Base-by-base conservation (phyloP, 2,888 invertebrate genomes). In the Melanostoma mellinum region DNA sequence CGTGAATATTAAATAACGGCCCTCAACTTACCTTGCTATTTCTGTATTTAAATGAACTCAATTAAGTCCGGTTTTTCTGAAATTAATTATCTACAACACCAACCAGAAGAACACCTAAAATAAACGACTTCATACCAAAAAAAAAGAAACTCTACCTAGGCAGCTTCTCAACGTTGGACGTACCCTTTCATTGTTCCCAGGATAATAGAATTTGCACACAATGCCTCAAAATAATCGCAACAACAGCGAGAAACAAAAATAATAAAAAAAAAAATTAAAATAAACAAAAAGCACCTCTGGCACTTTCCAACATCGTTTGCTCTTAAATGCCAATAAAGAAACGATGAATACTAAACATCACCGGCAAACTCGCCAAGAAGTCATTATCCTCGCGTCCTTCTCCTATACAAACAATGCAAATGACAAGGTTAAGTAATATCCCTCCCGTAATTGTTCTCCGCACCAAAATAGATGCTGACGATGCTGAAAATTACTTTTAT, bases 401-500 rank as follows among this genome's bases (percentile, higher is more conserved):
- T 10, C 55, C 30, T 44, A n/a, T 3, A 9, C n/a, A 32, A 38
- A 80, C 53, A 80, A 56, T 61, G 61, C 36, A 60, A 78, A 65
- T 74, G 53, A 53, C 65, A 60, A 72, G 63, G 58, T 69, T 58
- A 63, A 73, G 68, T 68, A 73, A 72, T 74, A 74, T 69, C 48
- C 20, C 20, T 55, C 53, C 65, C 71, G 46, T 75, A 75, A 75
- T 80, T 53, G 58, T 48, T 9, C 9, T 53, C 32, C n/a, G 4
- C n/a, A 3, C 48, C 8, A 9, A 61, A 68, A 44, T 6, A 10
- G n/a, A n/a, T n/a, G 33, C 61, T 56, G 55, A 71, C 42, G 58
- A 40, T 63, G 55, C 68, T 73, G 44, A 68, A 77, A 72, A 82
- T 82, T 76, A 56, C 76, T 81, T 81, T 72, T 63, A 68, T 68